A percentile compares a stretch with the other conserved stretches of the same genome.
These are phyloP conservation scores for Sebastes flavidus DNA, from an alignment of 2,797 vertebrate genomes.

Conservation along the genomic window DNA sequence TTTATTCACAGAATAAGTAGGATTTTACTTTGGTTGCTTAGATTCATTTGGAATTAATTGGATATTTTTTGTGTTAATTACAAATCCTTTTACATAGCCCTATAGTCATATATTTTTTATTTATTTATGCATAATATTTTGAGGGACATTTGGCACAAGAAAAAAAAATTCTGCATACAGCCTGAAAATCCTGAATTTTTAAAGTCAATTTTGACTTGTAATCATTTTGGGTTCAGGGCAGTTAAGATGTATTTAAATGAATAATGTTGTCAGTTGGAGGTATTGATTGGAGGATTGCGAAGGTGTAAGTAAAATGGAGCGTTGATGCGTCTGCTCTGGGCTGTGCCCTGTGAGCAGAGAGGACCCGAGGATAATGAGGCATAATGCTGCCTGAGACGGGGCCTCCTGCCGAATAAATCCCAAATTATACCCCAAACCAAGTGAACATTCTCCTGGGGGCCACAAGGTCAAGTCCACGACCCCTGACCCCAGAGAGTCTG, in stretches of 20 bases:
- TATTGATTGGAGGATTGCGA: constrained; percentile 74
- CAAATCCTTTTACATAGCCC: neutral
- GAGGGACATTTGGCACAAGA: neutral
- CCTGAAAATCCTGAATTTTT: constrained; percentile 15
- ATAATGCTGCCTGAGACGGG: constrained; percentile 70
- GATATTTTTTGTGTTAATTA: neutral
- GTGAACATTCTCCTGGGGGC: constrained; percentile 78
- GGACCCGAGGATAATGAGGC: constrained; percentile 74
- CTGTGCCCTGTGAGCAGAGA: constrained; percentile 50
- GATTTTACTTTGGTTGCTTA: neutral
- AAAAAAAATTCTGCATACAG: neutral
- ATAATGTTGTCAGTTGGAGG: constrained; percentile 64
- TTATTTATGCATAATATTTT: neutral
- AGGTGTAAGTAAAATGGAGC: constrained; percentile 73
- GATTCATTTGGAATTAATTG: neutral
- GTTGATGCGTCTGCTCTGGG: constrained; percentile 56
- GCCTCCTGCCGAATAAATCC: constrained; percentile 80
- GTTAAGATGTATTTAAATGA: constrained; percentile 70
- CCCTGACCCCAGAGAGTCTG: constrained; percentile 80
- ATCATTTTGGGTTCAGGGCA: constrained; percentile 13
- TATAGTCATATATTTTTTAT: neutral
- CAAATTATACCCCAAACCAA: constrained; percentile 79
- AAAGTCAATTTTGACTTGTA: neutral
- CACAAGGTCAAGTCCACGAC: constrained; percentile 86
- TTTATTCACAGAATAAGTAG: neutral